A percentile compares a stretch with the other conserved stretches of the same genome.
These are phyloP conservation scores for Alectura lathami DNA, from an alignment of 2,113 vertebrate species.

Conservation along the genomic window DNA sequence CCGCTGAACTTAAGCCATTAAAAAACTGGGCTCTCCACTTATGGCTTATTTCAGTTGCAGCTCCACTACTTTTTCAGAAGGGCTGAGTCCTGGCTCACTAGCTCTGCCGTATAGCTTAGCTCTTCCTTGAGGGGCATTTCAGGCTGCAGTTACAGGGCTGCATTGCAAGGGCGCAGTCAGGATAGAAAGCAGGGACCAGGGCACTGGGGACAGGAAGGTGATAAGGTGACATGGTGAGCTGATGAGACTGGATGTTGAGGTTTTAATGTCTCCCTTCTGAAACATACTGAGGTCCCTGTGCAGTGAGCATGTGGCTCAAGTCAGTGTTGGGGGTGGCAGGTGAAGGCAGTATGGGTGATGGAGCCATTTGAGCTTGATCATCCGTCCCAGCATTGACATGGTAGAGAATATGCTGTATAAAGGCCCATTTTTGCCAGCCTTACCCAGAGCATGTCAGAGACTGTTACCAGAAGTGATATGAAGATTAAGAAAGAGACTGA, in stretches of 20 bases:
- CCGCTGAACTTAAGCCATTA: background rate
- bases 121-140: background rate
- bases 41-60: background rate
- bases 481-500: background rate
- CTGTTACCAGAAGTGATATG: background rate
- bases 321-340: fast-evolving
- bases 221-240: background rate
- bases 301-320: background rate
- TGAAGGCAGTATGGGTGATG: fast-evolving
- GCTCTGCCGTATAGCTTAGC: background rate
- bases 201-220: background rate
- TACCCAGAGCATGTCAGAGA: background rate
- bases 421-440: background rate
- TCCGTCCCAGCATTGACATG: background rate
- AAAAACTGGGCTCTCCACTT: background rate
- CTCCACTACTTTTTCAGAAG: background rate
- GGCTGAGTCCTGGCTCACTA: background rate
- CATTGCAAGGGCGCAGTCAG: fast-evolving
- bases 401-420: background rate
- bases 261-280: background rate
- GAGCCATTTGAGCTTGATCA: background rate
- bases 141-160: background rate
- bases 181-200: background rate
- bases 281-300: background rate
- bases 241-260: background rate